phyloP scores from a whole-genome alignment of 2,113 vertebrate genomes.

The Neodontobutis hainanensis region DNA sequence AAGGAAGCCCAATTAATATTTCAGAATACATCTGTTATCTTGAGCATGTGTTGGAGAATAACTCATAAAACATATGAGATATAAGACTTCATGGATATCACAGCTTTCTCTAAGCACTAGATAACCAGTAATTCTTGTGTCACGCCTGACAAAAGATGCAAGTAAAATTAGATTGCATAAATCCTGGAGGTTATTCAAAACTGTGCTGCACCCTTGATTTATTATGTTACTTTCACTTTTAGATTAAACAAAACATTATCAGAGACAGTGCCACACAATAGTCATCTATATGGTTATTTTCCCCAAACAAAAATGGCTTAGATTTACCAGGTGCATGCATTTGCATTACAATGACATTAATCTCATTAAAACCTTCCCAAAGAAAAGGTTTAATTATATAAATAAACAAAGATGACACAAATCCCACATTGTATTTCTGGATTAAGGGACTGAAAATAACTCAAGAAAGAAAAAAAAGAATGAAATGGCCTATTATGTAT shows the following conservation, averaged over 20 bases:
- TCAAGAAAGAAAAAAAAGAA: not conserved
- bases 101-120: not conserved
- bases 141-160: not conserved
- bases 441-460: conserved; percentile 2
- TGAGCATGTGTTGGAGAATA: too few species aligned
- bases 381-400: conserved; percentile 12
- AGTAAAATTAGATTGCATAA: not conserved
- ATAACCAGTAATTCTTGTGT: not conserved
- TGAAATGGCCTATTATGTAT: too few species aligned
- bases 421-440: conserved; percentile 2
- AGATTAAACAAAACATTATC: too few species aligned
- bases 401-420: conserved; percentile 1
- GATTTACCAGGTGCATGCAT: not conserved
- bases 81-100: too few species aligned
- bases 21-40: too few species aligned
- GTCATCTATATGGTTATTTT: too few species aligned
- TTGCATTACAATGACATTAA: not conserved
- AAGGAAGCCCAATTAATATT: too few species aligned
- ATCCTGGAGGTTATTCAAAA: not conserved
- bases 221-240: not conserved
- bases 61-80: too few species aligned
- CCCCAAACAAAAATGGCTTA: not conserved
- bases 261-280: too few species aligned
- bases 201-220: not conserved
- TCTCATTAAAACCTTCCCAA: conserved; percentile 15